Base-by-base conservation (phyloP, 2,888 invertebrate genomes). In the Drosophila greeni region DNA sequence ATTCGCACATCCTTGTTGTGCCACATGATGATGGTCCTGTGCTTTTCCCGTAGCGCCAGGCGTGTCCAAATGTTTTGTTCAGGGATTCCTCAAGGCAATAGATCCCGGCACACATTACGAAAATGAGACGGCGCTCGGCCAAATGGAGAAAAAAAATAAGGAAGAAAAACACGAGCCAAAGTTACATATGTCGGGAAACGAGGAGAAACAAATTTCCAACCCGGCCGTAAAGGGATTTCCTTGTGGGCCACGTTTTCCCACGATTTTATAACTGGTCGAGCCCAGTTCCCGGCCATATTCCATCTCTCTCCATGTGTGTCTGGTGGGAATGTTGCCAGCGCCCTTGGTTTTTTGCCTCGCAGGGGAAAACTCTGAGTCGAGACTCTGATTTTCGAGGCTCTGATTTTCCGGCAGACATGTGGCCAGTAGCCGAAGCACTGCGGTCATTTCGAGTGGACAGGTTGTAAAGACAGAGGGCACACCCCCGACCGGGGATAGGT, bases 11-110 rank as follows among this genome's bases (percentile, higher is more conserved):
- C 60, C 55, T 52, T 75, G 73, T 74, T 76, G 70, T 76, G 76
- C 77, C 86, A 84, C 76, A 84, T 82, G 85, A 80, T 81, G 58
- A 77, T 73, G 66, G 70, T 54, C 56, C 59, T 73, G 75, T 76
- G 76, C 72, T 75, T 83, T 82, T 77, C 85, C 82, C 83, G 77
- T 84, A 85, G 82, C 82, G 82, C 82, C 85, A 77, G 73, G 64
- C 62, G 64, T 68, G 70, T 65, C 66, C 54, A 60, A 64, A 49
- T 55, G 60, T 59, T 60, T 61, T 66, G 65, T 66, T 64, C 42
- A 75, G 81, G 83, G 58, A 82, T 73, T 83, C 75, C 83, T 68
- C 70, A 73, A 74, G 75, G 71, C 55, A 62, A 64, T 42, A n/a
- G 14, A 55, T 73, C 43, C 9, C 45, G 14, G 69, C 67, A 66